Evolutionary conservation across 2,888 invertebrate genomes (phyloP), one percentile per base, ranked within the genome.

Genomic region (Caenorhabditis parvicauda): DNA sequence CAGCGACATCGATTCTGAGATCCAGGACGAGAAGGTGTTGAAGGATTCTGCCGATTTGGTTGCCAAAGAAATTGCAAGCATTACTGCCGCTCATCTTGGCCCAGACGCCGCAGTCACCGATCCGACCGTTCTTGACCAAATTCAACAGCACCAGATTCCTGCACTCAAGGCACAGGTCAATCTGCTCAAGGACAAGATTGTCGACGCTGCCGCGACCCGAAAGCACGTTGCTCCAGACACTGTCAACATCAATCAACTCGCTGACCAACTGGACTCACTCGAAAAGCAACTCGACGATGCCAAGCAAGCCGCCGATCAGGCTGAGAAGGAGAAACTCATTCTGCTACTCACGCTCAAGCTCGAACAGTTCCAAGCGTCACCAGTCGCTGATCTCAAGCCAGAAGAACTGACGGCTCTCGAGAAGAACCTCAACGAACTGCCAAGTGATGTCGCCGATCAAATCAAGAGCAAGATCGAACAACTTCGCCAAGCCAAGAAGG

Each of bases 21-120:
- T 64, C 29, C 54, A 59, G 17, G 63, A 64, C 32, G 63, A 66
- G 25, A 45, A 63, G 39, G 48, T 65, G 37, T 42, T 67, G 14
- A 48, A 41, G 28, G 67, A 71, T 5, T 61, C 63, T 1, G 45
- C 54, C 24, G 52, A 56, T 12, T 64, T 63, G 39, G 47, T 70
- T 19, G 41, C 42, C 14, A 43, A 66, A 19, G 65, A 69, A 41
- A 41, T 59, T 32, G 62, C 42, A 2, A 39, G 42, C 27, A 37
- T 55, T 14, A 45, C 38, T 32, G 52, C 28, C 42, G 24, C 3
- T 12, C n/a, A n/a, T n/a, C n/a, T n/a, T n/a, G n/a, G n/a, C n/a
- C n/a, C n/a, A n/a, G n/a, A n/a, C n/a, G n/a, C n/a, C n/a, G n/a
- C n/a, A n/a, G n/a, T n/a, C n/a, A 50, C 6, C n/a, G 41, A 39